Evolutionary conservation across 2,113 vertebrate species (phyloP).

Genomic region (Gorsachius goisagi): DNA sequence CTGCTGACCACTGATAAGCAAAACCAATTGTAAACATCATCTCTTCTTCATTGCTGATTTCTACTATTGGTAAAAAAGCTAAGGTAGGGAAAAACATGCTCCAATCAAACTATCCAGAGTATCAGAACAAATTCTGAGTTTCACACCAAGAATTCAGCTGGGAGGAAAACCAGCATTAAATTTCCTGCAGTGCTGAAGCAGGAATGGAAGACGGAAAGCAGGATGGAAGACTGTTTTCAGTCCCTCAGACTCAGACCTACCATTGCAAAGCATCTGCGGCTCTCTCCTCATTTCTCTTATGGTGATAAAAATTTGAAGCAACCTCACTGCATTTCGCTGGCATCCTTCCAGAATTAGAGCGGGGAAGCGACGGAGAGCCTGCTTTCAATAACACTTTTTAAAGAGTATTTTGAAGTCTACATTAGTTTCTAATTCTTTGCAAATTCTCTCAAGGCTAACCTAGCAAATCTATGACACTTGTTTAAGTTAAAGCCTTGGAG

Average conservation of each 20-base stretch:
- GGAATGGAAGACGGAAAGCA: not conserved
- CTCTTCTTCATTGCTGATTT: not conserved
- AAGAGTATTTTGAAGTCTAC: not conserved
- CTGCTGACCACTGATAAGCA: not conserved
- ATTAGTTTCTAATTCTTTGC: not conserved
- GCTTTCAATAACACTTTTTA: not conserved
- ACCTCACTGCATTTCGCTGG: not conserved
- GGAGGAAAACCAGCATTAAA: not conserved
- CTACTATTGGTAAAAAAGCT: not conserved
- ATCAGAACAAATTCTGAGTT: not conserved
- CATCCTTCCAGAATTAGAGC: not conserved
- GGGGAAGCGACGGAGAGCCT: not conserved
- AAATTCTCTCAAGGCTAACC: not conserved
- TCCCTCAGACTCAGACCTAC: not conserved
- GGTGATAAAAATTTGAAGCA: not conserved
- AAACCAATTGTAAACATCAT: not conserved
- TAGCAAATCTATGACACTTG: not conserved
- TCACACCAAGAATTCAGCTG: not conserved
- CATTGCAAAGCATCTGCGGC: not conserved
- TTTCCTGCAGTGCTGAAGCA: not conserved
- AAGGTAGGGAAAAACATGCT: not conserved
- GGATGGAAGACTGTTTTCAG: not conserved
- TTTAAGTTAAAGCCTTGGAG: not conserved
- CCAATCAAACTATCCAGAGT: not conserved
- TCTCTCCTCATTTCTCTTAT: not conserved